Evolutionary conservation across 2,888 invertebrate species (phyloP), one percentile per base, ranked within the genome.

Genomic region (Epirrhoe tristata): DNA sequence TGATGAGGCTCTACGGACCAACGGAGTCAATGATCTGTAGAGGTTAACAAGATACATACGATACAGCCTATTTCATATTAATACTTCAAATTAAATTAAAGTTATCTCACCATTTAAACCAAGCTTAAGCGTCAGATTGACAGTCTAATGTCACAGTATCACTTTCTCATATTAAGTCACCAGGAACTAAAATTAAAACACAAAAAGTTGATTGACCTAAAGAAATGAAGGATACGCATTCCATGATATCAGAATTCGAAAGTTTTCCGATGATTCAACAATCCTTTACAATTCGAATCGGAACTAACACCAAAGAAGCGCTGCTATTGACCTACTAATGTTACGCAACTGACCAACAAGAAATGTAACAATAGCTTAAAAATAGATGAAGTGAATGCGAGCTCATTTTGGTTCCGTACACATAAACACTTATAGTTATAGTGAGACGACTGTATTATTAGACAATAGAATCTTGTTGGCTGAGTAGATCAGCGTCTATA

Each of bases 281-380:
- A 46, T 68, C 50, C 64, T 64, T 61, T 16, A 59, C 48, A 59
- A 63, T 43, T 34, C 6, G 31, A 57, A 61, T 64, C 59, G 56
- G 57, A 55, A 46, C 48, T 53, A 39, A 51, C 55, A 51, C 58
- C 50, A 54, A 64, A 65, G 59, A 57, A 7, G 57, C 57, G 53
- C 65, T 82, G 82, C 71, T 83, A 81, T 77, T 84, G 84, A 85
- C 85, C 85, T 69, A 85, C 76, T 74, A 73, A 75, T 48, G 55
- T 83, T 80, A 79, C 75, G 70, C 75, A 81, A 83, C 63, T 24
- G 61, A 70, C 68, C 72, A 72, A 74, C 10, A 63, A 70, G 36
- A 76, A 74, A 58, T 52, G 62, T 60, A 65, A 63, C 39, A 69
- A 67, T 61, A 51, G 57, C 39, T 6, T 32, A 17, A 53, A 77